A percentile compares a stretch with the other conserved stretches of the same genome.
Evolutionary conservation across 2,888 invertebrate genomes (phyloP).

Genomic region (Ceraclea dissimilis): DNA sequence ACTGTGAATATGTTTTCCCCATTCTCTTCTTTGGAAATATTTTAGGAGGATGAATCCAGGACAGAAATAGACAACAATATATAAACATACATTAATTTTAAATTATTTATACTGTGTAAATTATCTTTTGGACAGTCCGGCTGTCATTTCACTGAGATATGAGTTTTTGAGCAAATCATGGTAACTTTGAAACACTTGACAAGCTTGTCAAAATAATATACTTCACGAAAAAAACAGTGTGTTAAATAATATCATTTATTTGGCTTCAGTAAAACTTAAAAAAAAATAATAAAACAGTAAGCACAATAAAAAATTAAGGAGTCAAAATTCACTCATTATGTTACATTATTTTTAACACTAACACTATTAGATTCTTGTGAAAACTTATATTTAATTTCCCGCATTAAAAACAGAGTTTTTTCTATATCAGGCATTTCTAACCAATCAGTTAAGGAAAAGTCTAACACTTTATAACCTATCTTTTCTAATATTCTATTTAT

Average conservation of each 20-base stretch:
- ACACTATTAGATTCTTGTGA: background rate
- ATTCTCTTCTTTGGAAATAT: too few species aligned
- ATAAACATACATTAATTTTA: too few species aligned
- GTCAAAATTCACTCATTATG: background rate
- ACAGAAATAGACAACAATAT: too few species aligned
- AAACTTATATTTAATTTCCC: conserved; percentile 32
- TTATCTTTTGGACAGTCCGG: too few species aligned
- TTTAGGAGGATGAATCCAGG: too few species aligned
- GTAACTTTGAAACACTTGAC: too few species aligned
- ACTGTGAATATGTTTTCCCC: too few species aligned
- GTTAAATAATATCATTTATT: background rate
- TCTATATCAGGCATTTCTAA: conserved; percentile 47
- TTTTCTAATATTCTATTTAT: conserved; percentile 50
- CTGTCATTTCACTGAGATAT: too few species aligned
- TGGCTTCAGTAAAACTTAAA: background rate
- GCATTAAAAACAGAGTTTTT: conserved; percentile 56
- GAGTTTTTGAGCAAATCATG: too few species aligned
- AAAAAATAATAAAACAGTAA: background rate
- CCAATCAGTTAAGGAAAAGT: conserved; percentile 50
- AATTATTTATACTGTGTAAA: too few species aligned
- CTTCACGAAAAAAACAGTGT: too few species aligned
- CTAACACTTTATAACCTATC: conserved; percentile 48
- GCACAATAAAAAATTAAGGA: background rate
- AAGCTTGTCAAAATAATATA: too few species aligned
- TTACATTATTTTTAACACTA: background rate